Evolutionary conservation across 2,113 vertebrate genomes (phyloP).

Genomic region (Dermatemys mawii): DNA sequence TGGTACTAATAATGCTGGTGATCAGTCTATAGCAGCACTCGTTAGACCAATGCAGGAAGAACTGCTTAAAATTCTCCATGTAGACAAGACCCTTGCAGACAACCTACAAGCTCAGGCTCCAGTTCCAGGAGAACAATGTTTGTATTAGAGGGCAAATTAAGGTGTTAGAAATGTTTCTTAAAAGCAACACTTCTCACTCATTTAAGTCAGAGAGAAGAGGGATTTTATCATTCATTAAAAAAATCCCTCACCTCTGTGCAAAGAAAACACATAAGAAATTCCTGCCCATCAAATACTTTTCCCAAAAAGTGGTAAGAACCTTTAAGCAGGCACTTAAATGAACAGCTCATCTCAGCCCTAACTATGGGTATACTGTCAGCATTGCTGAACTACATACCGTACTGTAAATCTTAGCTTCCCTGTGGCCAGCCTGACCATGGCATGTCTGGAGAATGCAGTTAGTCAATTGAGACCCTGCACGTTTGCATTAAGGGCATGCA

Average conservation of each 20-base stretch:
- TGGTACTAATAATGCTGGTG: background rate
- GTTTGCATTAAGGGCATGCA: background rate
- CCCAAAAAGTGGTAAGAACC: background rate
- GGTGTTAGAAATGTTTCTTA: background rate
- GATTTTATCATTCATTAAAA: background rate
- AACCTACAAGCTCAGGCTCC: background rate
- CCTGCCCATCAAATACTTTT: background rate
- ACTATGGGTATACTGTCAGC: background rate
- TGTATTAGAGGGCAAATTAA: background rate
- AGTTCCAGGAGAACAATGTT: background rate
- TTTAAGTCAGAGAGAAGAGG: background rate
- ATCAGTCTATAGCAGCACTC: background rate
- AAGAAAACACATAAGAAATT: background rate
- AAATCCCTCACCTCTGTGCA: background rate
- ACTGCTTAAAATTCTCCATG: background rate
- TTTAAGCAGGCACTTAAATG: background rate
- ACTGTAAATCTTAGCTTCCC: background rate
- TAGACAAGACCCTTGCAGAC: background rate
- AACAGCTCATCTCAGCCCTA: background rate
- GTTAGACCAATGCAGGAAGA: background rate
- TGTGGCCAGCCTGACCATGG: background rate
- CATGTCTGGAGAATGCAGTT: background rate
- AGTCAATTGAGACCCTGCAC: background rate
- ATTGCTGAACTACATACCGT: background rate
- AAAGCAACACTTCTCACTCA: background rate